These are phyloP conservation scores for Microtus richardsoni DNA, from an alignment of 2,113 vertebrate species.

Conservation along the genomic window DNA sequence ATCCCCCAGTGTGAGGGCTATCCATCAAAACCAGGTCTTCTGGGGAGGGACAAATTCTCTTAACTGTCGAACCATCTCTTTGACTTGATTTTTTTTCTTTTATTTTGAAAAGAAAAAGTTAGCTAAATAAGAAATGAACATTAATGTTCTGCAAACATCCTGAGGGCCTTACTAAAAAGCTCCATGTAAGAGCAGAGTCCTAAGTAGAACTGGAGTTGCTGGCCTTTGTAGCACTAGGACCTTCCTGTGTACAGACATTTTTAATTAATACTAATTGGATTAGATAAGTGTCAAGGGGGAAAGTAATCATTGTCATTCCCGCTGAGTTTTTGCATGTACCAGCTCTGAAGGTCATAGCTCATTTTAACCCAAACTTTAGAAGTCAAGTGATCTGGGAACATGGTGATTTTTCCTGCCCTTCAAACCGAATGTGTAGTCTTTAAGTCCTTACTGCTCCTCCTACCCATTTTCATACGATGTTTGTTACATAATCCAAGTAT, in stretches of 20 bases:
- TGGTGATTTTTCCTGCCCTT: not conserved
- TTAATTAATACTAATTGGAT: constrained; percentile 68
- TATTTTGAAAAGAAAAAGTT: not conserved
- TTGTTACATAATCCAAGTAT: not conserved
- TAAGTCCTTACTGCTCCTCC: not conserved
- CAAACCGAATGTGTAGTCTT: rapidly evolving
- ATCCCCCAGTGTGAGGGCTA: too few relatives aligned
- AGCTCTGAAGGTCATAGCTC: not conserved
- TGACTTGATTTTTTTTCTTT: not conserved
- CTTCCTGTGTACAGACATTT: not conserved
- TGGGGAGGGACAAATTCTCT: too few relatives aligned
- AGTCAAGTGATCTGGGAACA: not conserved
- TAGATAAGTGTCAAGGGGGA: constrained; percentile 37
- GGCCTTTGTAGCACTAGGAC: not conserved
- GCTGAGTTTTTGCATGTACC: not conserved
- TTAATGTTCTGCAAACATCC: not conserved
- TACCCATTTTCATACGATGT: not conserved
- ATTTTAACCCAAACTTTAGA: not conserved
- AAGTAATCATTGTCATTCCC: not conserved
- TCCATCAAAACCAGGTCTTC: not conserved
- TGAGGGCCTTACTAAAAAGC: not conserved
- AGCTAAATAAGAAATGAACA: not conserved
- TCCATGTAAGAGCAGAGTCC: not conserved
- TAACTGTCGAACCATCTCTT: not conserved
- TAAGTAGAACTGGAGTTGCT: not conserved